Base-by-base conservation (phyloP, 2,113 vertebrate species). In the Cryptotis parvus region DNA sequence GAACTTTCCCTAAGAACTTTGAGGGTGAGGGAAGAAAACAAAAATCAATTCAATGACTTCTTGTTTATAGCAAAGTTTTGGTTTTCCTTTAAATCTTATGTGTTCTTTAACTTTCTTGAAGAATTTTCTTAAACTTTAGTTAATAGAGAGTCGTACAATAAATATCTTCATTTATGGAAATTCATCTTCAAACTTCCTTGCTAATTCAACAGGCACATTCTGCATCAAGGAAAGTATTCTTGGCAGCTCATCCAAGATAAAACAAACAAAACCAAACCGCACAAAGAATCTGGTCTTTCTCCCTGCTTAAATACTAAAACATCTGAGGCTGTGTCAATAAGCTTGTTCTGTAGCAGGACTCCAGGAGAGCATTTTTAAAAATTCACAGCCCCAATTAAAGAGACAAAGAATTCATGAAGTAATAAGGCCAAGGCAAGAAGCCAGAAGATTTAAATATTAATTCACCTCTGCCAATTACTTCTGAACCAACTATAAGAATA, bases 1-100 rank as follows among this genome's bases (percentile, higher is more conserved):
- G 8, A 84, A 61, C 39, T 72, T 96, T 76, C 11, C 69, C 69
- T 73, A 69, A 90, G 26, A 88, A 84, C 52, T 72, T 33, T 20
- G 9, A 9, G 35, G 2, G 74, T 31, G 29, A 15, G 74, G 37
- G 29, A 15, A 12, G 75, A 72, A 92, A 66, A 75, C 29, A 76
- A 92, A 90, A 85, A 29, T 68, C 35, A 91, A 69, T 49, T 72
- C 43, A 93, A 76, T 39, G 81, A 88, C 77, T 63, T 95, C 37
- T 87, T 87, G 27, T 86, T 79, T 24, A 39, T 45, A 29, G 49
- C 9, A 87, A 83, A 84, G 14, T 61, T 20, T 93, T 12, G 4
- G 37, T 90, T 89, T 92, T 58, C 73, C 49, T 85, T 86, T 86
- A 55, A 63, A 72, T 89, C 12, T 7, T 43, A 15, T 33, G 84